Conservation (phyloP, 2,888 invertebrate species). For the Pheosia gnoma region DNA sequence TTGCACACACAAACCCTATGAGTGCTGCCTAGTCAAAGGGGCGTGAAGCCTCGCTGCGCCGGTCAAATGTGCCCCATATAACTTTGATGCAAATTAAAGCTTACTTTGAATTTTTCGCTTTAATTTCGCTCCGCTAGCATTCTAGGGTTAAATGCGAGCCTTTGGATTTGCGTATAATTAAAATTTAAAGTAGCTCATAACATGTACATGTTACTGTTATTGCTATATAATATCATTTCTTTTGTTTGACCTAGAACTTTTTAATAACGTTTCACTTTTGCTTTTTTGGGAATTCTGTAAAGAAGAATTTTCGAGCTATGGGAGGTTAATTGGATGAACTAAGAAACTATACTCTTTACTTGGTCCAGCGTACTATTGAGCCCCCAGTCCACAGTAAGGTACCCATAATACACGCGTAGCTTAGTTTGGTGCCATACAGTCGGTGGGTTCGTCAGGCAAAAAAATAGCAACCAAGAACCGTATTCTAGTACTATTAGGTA, state of each 20-base stretch:
- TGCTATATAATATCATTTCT: neutral
- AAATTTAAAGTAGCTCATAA: neutral
- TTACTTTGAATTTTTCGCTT: conserved; percentile 31
- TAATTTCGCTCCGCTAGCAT: conserved; percentile 20
- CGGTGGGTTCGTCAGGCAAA: too few relatives aligned
- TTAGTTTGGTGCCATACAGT: too few relatives aligned
- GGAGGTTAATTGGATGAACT: too few relatives aligned
- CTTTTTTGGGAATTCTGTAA: too few relatives aligned
- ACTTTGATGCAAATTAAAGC: conserved; percentile 42
- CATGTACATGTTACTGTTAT: neutral
- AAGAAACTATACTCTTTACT: too few relatives aligned
- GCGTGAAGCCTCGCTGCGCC: conserved; percentile 30
- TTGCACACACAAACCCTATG: conserved; percentile 24
- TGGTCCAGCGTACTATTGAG: too few relatives aligned
- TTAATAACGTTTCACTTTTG: too few relatives aligned
- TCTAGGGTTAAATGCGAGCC: conserved; percentile 28
- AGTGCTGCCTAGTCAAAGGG: conserved; percentile 37
- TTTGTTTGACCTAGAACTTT: neutral
- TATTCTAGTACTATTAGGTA: too few relatives aligned
- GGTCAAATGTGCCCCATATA: conserved; percentile 41
- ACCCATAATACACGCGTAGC: too few relatives aligned
- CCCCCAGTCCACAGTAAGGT: too few relatives aligned
- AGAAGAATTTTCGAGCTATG: too few relatives aligned
- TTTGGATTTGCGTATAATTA: neutral
- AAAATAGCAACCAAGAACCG: too few relatives aligned